Percentiles rank a stretch among this genome's conserved stretches.
phyloP scores from a whole-genome alignment of 2,113 vertebrate species.

The Paracanthobrama guichenoti region DNA sequence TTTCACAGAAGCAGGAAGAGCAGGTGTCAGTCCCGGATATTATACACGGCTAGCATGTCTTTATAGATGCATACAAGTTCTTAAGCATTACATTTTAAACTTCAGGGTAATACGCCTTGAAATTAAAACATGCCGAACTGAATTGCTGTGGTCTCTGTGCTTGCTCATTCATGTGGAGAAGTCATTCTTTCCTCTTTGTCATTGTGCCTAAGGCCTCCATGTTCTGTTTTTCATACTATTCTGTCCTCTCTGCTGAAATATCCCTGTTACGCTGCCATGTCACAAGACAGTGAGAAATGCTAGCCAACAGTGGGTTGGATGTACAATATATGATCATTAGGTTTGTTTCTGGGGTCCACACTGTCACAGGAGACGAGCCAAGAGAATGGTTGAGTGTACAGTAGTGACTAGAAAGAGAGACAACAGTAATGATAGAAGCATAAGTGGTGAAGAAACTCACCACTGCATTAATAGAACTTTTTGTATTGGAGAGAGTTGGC shows the following conservation, averaged over 20 bases:
- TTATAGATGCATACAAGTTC: constrained; percentile 3
- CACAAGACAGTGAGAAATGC: constrained; percentile 22
- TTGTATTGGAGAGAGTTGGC: background rate
- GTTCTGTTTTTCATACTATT: background rate
- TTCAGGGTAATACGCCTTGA: constrained; percentile 29
- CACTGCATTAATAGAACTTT: background rate
- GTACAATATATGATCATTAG: constrained; percentile 42
- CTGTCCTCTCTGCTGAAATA: constrained; percentile 14
- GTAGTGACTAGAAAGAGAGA: background rate
- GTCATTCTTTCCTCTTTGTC: constrained; percentile 26
- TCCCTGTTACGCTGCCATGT: background rate
- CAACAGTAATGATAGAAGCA: background rate
- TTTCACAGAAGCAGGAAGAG: background rate
- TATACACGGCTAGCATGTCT: background rate
- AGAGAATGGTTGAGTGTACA: background rate
- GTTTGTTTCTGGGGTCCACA: constrained; percentile 34
- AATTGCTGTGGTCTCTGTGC: constrained; percentile 9
- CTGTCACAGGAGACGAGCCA: background rate
- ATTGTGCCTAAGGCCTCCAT: constrained; percentile 8
- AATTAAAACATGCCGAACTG: constrained; percentile 16
- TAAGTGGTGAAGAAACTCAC: background rate
- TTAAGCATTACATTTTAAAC: constrained; percentile 21
- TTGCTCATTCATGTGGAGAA: constrained; percentile 11
- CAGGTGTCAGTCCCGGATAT: background rate
- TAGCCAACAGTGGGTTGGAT: constrained; percentile 6